Evolutionary conservation across 2,113 vertebrate genomes (phyloP), one percentile per base, ranked within the genome.

Genomic region (Microcebus murinus): DNA sequence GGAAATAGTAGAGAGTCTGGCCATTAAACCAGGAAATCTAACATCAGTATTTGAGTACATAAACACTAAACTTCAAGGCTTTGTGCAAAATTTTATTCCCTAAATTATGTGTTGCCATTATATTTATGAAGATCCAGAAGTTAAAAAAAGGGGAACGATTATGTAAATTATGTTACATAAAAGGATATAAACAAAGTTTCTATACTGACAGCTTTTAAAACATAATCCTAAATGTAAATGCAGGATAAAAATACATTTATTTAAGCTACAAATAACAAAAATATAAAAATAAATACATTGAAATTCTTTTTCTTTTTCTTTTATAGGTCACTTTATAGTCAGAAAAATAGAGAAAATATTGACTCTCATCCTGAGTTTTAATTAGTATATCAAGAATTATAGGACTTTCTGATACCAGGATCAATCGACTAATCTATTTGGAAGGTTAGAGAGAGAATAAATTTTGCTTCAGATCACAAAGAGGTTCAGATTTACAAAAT

Each of bases 261-360:
- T 84, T 88, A 83, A 92, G 59, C 17, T 90, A 76, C 13, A 71
- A 81, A 85, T 85, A 85, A 36, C 15, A 83, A 80, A 94, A 85
- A 52, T 14, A 50, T 36, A 42, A 52, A 59, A 59, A 65, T 6
- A 55, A 76, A 83, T 63, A 18, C 2, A 74, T 57, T 15, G 76
- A 87, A 84, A 70, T 70, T 42, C 42, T 42, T 42, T 42, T 42
- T 42, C 65, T 87, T 96, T 91, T 96, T 91, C 31, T 93, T 93
- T 94, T 36, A 57, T 73, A 85, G 67, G 59, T 81, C 70, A 77
- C 10, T 90, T 4, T 59, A 34, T n/a, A 68, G 63, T 93, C 7
- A 52, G 39, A 92, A 55, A 95, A 81, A 87, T 71, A 45, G 63
- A 80, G 67, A 91, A 91, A 93, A 88, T 68, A 91, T n/a, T 85